A percentile compares a stretch with the other conserved stretches of the same genome.
phyloP scores from a whole-genome alignment of 2,888 invertebrate genomes.

The Clepsis dumicolana region DNA sequence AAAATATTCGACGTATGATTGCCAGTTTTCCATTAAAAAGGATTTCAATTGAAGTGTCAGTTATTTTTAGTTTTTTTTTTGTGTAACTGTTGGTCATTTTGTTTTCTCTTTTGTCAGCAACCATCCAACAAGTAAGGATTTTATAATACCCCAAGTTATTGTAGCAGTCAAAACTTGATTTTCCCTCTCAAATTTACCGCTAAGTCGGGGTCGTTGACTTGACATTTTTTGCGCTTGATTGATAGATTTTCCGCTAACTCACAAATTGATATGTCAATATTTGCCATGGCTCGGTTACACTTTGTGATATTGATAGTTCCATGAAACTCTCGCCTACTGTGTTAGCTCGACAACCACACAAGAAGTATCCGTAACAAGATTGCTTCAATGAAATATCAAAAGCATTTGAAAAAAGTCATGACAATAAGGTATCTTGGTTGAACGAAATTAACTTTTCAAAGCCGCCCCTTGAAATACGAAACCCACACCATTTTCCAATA shows the following conservation, averaged over 20 bases:
- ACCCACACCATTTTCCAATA: constrained; percentile 22
- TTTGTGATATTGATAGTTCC: constrained; percentile 3
- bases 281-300: not conserved
- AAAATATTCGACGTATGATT: no score
- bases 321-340: not conserved
- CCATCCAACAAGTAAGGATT: no score
- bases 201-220: not conserved
- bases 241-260: constrained; percentile 4
- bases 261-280: constrained; percentile 7
- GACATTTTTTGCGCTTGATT: not conserved
- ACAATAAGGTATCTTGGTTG: not conserved
- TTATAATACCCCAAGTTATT: no score
- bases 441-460: not conserved
- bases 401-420: no score
- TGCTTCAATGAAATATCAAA: no score
- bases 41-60: no score
- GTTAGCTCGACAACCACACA: no score
- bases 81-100: no score
- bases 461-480: not conserved
- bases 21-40: no score
- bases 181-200: not conserved
- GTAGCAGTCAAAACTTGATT: not conserved
- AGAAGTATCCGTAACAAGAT: not conserved
- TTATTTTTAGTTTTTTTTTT: no score
- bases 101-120: no score